A percentile compares a stretch with the other conserved stretches of the same genome.
These are phyloP conservation scores for Anagrus nilaparvatae DNA, from an alignment of 1,140 invertebrate genomes.

Conservation along the genomic window DNA sequence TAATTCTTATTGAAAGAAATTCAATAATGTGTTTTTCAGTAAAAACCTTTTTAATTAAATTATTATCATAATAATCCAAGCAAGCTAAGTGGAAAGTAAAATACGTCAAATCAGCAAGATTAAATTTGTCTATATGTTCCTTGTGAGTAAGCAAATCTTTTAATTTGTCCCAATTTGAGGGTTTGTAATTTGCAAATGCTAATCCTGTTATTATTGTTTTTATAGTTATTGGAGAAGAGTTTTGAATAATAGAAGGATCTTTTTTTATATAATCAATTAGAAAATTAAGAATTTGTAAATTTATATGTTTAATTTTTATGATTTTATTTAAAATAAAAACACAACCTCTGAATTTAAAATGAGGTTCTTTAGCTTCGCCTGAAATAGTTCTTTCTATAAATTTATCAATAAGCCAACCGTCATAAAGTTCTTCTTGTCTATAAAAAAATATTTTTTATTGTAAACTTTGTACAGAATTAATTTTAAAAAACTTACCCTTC, in stretches of 20 bases:
- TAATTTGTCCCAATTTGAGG: constrained; percentile 44
- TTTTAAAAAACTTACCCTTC: too few species aligned
- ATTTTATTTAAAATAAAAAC: neutral
- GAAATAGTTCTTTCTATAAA: constrained; percentile 26
- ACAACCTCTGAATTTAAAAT: neutral
- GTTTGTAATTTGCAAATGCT: constrained; percentile 47
- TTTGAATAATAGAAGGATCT: neutral
- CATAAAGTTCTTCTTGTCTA: constrained; percentile 43
- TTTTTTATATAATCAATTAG: neutral
- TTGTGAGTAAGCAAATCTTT: constrained; percentile 29
- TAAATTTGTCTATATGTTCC: constrained; percentile 28
- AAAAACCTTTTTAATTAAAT: constrained; percentile 43
- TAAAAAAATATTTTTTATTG: too few species aligned
- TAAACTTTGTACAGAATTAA: too few species aligned
- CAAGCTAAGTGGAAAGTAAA: constrained; percentile 43
- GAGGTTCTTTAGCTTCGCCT: too few species aligned
- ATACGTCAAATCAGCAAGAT: too few species aligned
- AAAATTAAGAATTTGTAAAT: neutral
- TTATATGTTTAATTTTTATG: neutral
- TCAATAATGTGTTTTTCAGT: constrained; percentile 15
- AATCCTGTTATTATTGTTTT: constrained; percentile 42
- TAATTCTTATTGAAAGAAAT: neutral
- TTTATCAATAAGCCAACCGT: constrained; percentile 45
- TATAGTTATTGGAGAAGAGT: neutral
- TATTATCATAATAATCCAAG: constrained; percentile 44